Base-by-base conservation (phyloP, 2,888 invertebrate genomes). In the Oscheius onirici region DNA sequence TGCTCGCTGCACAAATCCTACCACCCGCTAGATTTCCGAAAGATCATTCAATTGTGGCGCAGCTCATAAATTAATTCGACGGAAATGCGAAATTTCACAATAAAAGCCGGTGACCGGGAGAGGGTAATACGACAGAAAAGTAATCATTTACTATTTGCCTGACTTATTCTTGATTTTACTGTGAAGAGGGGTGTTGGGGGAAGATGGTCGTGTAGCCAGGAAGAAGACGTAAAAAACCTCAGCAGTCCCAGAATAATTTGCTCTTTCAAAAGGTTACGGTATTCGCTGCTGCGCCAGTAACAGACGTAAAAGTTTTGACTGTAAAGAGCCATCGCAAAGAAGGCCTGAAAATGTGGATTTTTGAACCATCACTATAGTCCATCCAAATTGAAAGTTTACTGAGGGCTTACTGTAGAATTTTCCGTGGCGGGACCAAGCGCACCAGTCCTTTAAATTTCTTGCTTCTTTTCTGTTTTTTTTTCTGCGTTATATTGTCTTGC, bases 291-390 rank as follows among this genome's bases (percentile, higher is more conserved):
- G 10, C 57, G 54, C 71, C 46, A 44, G 40, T 57, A 66, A 44
- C 57, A 20, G 3, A 71, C 71, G 34, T 71, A 71, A 34, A 55
- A 71, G 57, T 71, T 71, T 24, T 71, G 71, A 43, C 66, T 66
- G 43, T 71, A 71, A 40, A 61, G 44, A 13, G 49, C 28, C 15
- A 54, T 28, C 3, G 71, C 71, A 28, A 71, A 71, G 20, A 71
- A 34, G 28, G 40, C 66, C 71, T 71, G 40, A 57, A 71, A 26
- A 24, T 41, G 17, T 46, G 5, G 15, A 43, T 43, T 43, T 46
- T 20, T 8, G 20, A 20, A 13, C n/a, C 3, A 46, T 3, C 5
- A 17, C 46, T 46, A 20, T 43, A 11, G 43, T 43, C n/a, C n/a
- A n/a, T n/a, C n/a, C n/a, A n/a, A n/a, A n/a, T n/a, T n/a, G n/a